Conservation (phyloP, 92 coral and sea anemone species). For the Zoanthus sansibaricus region DNA sequence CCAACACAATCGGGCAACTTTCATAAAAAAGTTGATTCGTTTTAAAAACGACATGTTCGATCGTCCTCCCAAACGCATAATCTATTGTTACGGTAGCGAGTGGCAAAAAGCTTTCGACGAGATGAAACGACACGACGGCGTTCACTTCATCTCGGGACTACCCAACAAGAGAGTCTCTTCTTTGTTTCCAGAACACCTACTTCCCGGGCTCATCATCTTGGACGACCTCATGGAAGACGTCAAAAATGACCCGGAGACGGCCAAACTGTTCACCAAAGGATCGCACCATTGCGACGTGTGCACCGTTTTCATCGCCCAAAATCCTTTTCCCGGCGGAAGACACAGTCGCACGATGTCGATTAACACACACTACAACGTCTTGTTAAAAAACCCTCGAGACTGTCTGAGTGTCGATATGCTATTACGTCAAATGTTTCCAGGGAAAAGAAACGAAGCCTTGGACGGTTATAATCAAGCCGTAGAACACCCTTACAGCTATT, state of each 20-base stretch:
- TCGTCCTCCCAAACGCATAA: no score
- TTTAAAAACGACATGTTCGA: no score
- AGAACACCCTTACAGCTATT: background rate
- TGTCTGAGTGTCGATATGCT: background rate
- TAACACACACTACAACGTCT: background rate
- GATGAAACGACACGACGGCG: background rate
- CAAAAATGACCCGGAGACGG: background rate
- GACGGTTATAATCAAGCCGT: background rate
- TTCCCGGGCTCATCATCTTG: constrained; percentile 24
- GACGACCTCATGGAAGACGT: constrained; percentile 38
- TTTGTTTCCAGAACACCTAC: background rate
- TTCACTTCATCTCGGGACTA: no score
- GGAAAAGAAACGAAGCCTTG: background rate
- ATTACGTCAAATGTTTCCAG: background rate
- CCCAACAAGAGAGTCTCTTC: background rate
- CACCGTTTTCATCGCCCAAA: background rate
- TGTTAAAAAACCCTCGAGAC: constrained; percentile 1
- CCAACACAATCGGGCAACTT: no score
- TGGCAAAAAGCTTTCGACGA: background rate
- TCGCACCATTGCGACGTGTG: background rate
- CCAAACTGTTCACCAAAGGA: constrained; percentile 27
- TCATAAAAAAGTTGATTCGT: no score
- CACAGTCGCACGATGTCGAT: background rate
- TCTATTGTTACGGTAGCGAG: no score
- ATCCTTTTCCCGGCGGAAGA: constrained; percentile 2